Base-by-base conservation (phyloP, 2,888 invertebrate genomes). In the Leptinotarsa peninsularis region DNA sequence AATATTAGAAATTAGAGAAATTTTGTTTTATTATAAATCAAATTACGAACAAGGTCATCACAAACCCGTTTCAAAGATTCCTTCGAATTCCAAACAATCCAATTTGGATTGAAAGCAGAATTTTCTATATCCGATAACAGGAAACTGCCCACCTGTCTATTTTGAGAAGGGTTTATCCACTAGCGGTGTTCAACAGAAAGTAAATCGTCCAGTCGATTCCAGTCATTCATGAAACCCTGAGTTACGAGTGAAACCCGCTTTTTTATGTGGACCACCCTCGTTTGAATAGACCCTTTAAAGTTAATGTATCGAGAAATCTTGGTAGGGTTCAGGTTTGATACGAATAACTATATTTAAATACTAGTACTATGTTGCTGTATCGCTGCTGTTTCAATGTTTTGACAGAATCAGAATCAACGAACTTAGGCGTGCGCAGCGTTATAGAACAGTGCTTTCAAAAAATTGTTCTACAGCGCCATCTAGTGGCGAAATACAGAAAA, bases 121-220 rank as follows among this genome's bases (percentile, higher is more conserved):
- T 58, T 58, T 58, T 13, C 21, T 14, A 21, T 54, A n/a, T 54
- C 21, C 21, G 56, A 56, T 58, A 58, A 58, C 21, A 18, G 56
- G 23, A 58, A 58, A 58, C 56, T 7, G 14, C 21, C 56, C 56
- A 56, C 56, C 56, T 56, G 18, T 23, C 56, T 21, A 23, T 4
- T 58, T 58, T 58, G 56, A 58, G 21, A 21, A 58, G 56, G 56
- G 56, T 58, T 58, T 2, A 58, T 58, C 56, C 56, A 18, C 23
- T 23, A n/a, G 52, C n/a, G 56, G n/a, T 58, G 13, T 58, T 58
- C 4, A 58, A 58, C 56, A 58, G 13, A 52, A 21, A 23, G 23
- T 21, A 58, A 58, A 58, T 18, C 56, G 21, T 23, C 21, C 23
- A 18, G 14, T 58, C 21, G 14, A 58, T 21, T 23, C 56, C 21